These are phyloP conservation scores for Montipora capitata DNA, from an alignment of 92 coral and sea anemone species.

Conservation along the genomic window DNA sequence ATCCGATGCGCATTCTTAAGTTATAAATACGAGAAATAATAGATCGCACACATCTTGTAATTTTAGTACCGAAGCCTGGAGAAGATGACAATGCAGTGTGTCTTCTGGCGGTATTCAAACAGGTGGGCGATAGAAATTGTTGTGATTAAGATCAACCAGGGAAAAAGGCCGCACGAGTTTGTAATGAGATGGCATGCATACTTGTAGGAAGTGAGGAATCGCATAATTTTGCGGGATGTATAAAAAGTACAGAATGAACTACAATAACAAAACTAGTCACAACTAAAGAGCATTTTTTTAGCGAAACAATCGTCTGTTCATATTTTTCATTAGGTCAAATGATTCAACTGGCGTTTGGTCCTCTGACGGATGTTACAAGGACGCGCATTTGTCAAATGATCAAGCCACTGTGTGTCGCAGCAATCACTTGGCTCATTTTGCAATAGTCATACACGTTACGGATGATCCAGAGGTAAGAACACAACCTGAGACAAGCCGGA, in stretches of 20 bases:
- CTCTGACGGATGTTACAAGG: slow-evolving; percentile 75
- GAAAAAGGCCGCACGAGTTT: too few species aligned
- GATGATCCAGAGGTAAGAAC: slow-evolving; percentile 48
- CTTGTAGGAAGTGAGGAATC: too few species aligned
- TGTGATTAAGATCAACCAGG: not conserved
- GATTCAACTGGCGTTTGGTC: slow-evolving; percentile 80
- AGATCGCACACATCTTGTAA: not conserved
- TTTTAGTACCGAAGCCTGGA: slow-evolving; percentile 51
- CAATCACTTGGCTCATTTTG: slow-evolving; percentile 88
- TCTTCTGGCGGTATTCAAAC: slow-evolving; percentile 40
- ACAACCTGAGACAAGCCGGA: too few species aligned
- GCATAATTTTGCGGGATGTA: too few species aligned
- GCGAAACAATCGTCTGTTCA: not conserved
- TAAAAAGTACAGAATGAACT: too few species aligned
- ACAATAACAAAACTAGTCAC: too few species aligned
- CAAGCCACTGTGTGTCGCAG: slow-evolving; percentile 79
- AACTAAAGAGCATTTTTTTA: too few species aligned
- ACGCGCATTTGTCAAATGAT: slow-evolving; percentile 57
- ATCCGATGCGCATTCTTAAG: too few species aligned
- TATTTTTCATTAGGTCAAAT: not conserved
- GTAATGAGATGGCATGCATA: too few species aligned
- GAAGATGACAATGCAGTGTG: slow-evolving; percentile 64
- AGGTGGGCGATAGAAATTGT: not conserved
- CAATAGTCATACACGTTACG: slow-evolving; percentile 80
- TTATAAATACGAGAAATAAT: too few species aligned